phyloP scores from a whole-genome alignment of 1,140 invertebrate species.

The Caerostris extrusa region DNA sequence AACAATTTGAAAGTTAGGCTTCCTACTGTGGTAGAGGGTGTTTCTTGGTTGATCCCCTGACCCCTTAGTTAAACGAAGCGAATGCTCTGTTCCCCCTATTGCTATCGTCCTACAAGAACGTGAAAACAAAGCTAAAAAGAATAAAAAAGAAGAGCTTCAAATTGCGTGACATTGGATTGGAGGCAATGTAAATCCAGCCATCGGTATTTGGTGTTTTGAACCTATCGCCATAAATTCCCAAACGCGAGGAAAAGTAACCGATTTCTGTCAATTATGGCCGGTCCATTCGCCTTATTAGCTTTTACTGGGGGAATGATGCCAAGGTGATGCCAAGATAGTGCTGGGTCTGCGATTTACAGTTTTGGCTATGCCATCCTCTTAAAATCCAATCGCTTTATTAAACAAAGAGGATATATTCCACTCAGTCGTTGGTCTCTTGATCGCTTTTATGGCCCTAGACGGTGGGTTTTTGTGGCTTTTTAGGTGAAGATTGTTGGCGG shows the following conservation, averaged over 20 bases:
- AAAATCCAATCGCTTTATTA: conserved; percentile 60
- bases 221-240: conserved; percentile 49
- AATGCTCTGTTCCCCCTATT: background rate
- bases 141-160: background rate
- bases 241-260: conserved; percentile 54
- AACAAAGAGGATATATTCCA: conserved; percentile 36
- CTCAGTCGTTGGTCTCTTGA: background rate
- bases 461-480: background rate
- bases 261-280: conserved; percentile 68
- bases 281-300: conserved; percentile 32
- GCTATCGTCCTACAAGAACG: background rate
- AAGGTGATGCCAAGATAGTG: background rate
- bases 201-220: conserved; percentile 64
- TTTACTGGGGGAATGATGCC: no score
- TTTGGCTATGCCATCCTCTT: background rate
- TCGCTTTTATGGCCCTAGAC: background rate
- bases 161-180: conserved; percentile 43
- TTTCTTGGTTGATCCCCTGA: conserved; percentile 67
- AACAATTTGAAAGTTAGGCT: conserved; percentile 20
- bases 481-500: background rate
- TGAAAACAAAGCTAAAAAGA: background rate
- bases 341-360: conserved; percentile 13
- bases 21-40: conserved; percentile 61
- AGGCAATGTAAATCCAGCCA: conserved; percentile 38
- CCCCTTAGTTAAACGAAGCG: conserved; percentile 62